These are phyloP conservation scores for Parazoanthus swiftii DNA, from an alignment of 92 coral and sea anemone genomes.

Conservation along the genomic window DNA sequence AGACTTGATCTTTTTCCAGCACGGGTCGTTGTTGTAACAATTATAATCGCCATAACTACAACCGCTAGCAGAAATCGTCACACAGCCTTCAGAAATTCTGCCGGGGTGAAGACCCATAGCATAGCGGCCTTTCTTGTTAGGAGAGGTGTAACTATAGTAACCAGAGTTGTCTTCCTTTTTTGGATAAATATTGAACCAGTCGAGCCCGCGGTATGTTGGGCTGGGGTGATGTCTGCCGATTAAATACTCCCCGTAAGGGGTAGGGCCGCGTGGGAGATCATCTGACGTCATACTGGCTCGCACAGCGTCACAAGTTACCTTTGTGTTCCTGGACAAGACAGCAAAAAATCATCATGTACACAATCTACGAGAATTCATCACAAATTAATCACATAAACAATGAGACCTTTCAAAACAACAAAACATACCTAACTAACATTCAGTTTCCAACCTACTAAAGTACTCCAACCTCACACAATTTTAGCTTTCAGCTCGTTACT, in stretches of 20 bases:
- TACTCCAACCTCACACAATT: too few species aligned
- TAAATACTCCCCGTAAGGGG: constrained; percentile 45
- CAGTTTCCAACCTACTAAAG: too few species aligned
- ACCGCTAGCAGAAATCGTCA: constrained; percentile 32
- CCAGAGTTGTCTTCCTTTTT: constrained; percentile 60
- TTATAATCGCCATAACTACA: neutral
- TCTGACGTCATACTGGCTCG: neutral
- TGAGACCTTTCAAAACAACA: too few species aligned
- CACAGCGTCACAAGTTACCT: neutral
- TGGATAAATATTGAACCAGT: constrained; percentile 50
- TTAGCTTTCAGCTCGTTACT: too few species aligned
- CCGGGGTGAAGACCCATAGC: constrained; percentile 55
- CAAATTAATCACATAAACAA: too few species aligned
- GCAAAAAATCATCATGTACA: neutral
- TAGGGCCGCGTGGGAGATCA: constrained; percentile 9
- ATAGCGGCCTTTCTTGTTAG: constrained; percentile 36
- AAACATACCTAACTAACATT: too few species aligned
- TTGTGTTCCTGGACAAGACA: neutral
- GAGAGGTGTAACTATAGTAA: constrained; percentile 46
- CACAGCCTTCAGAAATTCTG: constrained; percentile 41
- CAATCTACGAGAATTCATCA: too few species aligned
- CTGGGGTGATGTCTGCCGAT: constrained; percentile 34
- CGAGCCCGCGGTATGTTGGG: constrained; percentile 2
- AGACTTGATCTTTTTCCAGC: constrained; percentile 53
- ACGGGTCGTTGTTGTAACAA: constrained; percentile 42